Evolutionary conservation across 2,888 invertebrate species (phyloP), one percentile per base, ranked within the genome.

Genomic region (Zootermopsis nevadensis): DNA sequence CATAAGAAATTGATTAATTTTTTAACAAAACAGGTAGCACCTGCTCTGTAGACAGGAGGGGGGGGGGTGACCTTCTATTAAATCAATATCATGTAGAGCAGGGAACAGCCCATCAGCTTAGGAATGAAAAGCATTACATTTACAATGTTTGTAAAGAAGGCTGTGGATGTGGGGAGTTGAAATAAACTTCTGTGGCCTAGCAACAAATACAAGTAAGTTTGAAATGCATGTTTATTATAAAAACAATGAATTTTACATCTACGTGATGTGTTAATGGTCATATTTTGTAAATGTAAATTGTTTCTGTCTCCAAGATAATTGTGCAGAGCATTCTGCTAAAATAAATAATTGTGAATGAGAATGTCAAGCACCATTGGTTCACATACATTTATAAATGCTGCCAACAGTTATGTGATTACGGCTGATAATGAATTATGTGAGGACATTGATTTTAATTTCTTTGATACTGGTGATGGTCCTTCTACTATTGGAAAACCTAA

Each of bases 391-490:
- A 74, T 19, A 24, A 30, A 74, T 12, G 30, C 66, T 15, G 35
- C 19, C 8, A 79, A 66, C 12, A 66, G 66, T 6, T 79, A 60
- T 35, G 12, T 79, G 12, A 66, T 79, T 35, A 33, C 60, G 60
- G 35, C 66, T 10, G 79, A 82, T 77, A 77, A 24, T 77, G 82
- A 53, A 8, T 35, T 82, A 31, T 77, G 67, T 79, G 42, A 77
- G 19, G 82, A 82, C 31, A 79, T 82, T 79, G 82, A 82, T 53
- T 82, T 48, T 82, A 48, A 77, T 30, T 82, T 79, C 48, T 82
- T 82, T 69, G 82, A 79, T 33, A 33, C 67, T 24, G 77, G 31
- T 60, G 38, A 79, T 33, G 24, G 24, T 35, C n/a, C 33, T 33
- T 22, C 1, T 19, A n/a, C 8, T 38, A 38, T 0, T 22, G 22